phyloP scores from a whole-genome alignment of 2,113 vertebrate species.

The Eudyptes chrysolophus region DNA sequence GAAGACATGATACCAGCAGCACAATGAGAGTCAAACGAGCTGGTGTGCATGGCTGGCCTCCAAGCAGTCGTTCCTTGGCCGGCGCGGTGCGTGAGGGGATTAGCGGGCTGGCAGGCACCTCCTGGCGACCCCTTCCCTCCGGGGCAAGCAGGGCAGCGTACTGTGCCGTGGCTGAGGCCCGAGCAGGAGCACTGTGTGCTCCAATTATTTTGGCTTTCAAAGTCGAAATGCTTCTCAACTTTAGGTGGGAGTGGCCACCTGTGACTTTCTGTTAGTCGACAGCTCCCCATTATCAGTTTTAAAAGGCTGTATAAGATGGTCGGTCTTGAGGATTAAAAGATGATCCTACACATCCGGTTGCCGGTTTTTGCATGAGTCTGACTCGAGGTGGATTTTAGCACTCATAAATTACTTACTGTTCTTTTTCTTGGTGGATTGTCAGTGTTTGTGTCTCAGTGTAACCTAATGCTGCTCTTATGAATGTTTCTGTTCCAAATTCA shows the following conservation, averaged over 20 bases:
- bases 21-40: fast-evolving
- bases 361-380: background rate
- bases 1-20: background rate
- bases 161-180: background rate
- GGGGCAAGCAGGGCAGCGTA: fast-evolving
- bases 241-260: fast-evolving
- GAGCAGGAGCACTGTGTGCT: fast-evolving
- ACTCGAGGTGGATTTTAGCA: background rate
- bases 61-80: fast-evolving
- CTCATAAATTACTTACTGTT: background rate
- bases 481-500: background rate
- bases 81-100: fast-evolving
- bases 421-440: background rate
- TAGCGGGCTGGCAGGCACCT: background rate
- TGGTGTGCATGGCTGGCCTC: fast-evolving
- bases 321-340: background rate
- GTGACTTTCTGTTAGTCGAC: background rate
- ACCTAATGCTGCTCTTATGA: background rate
- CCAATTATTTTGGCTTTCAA: background rate
- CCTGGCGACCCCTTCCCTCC: background rate
- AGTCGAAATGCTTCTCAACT: background rate
- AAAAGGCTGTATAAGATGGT: background rate
- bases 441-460: background rate
- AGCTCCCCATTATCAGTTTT: background rate
- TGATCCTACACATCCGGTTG: background rate